Percentiles rank a stretch among this genome's conserved stretches.
phyloP scores from a whole-genome alignment of 2,113 vertebrate species.

The Leucopsar rothschildi region DNA sequence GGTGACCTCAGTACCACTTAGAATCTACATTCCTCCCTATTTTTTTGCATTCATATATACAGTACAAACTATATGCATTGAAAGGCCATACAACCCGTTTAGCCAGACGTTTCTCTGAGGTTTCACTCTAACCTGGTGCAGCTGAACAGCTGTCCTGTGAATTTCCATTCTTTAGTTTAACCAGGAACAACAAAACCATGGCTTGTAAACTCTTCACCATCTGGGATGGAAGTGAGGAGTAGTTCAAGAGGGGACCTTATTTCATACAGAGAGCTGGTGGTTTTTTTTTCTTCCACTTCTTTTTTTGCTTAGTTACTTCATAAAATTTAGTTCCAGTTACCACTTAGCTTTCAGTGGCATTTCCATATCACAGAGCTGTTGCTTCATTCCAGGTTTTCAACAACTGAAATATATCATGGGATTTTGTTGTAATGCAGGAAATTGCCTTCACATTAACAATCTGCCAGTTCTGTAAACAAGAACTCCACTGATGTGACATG shows the following conservation, averaged over 20 bases:
- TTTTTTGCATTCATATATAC: not conserved
- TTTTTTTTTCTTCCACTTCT: fast-evolving
- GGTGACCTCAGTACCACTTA: not conserved
- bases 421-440: slow-evolving; percentile 58
- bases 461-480: slow-evolving; percentile 50
- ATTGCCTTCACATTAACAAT: slow-evolving; percentile 56
- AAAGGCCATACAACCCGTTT: not conserved
- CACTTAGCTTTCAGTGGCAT: not conserved
- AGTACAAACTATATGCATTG: not conserved
- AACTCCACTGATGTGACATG: slow-evolving; percentile 25
- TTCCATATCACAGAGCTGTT: slow-evolving; percentile 22
- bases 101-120: not conserved
- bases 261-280: not conserved
- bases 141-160: not conserved
- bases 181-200: not conserved
- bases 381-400: slow-evolving; percentile 55
- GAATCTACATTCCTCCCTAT: not conserved
- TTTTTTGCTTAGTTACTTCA: not conserved
- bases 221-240: not conserved
- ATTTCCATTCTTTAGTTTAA: not conserved
- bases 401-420: slow-evolving; percentile 34
- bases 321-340: slow-evolving; percentile 19
- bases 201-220: not conserved
- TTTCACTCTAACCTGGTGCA: not conserved
- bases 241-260: not conserved